phyloP scores from a whole-genome alignment of 2,797 vertebrate species.

The Ambastaia sidthimunki region DNA sequence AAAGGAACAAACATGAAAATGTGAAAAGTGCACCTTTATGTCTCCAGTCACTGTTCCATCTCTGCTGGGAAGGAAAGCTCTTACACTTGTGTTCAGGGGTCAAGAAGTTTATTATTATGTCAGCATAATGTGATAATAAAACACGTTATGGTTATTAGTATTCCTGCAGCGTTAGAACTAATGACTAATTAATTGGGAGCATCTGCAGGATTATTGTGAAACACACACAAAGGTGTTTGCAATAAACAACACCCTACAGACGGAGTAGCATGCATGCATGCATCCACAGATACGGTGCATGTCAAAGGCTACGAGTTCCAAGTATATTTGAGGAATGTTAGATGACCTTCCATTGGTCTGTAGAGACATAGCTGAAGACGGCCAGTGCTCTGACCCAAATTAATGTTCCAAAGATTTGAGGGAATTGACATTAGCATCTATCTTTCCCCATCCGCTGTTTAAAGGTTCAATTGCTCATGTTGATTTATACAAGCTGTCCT shows the following conservation, averaged over 20 bases:
- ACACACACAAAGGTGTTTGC: neutral
- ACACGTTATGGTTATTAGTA: constrained; percentile 19
- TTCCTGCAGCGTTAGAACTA: neutral
- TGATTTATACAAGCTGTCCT: constrained; percentile 63
- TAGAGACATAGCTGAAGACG: constrained; percentile 23
- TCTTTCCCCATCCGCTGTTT: constrained; percentile 56
- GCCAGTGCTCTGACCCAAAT: constrained; percentile 57
- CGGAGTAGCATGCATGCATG: neutral
- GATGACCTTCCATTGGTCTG: constrained; percentile 24
- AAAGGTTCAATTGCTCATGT: constrained; percentile 50
- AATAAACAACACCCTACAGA: neutral
- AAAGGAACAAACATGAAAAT: neutral
- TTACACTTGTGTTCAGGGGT: neutral
- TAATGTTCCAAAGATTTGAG: constrained; percentile 22
- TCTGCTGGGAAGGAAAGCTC: constrained; percentile 1
- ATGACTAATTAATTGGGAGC: constrained; percentile 13
- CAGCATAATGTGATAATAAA: too few species aligned
- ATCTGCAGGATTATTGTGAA: neutral
- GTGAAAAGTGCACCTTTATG: neutral
- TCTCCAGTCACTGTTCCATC: neutral
- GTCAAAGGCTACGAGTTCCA: neutral
- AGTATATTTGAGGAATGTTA: constrained; percentile 7
- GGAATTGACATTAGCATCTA: constrained; percentile 49
- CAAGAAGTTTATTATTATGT: constrained; percentile 8
- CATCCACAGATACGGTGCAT: neutral